Evolutionary conservation across 1,140 invertebrate species (phyloP).

Genomic region (Pseudomyrmex concolor): DNA sequence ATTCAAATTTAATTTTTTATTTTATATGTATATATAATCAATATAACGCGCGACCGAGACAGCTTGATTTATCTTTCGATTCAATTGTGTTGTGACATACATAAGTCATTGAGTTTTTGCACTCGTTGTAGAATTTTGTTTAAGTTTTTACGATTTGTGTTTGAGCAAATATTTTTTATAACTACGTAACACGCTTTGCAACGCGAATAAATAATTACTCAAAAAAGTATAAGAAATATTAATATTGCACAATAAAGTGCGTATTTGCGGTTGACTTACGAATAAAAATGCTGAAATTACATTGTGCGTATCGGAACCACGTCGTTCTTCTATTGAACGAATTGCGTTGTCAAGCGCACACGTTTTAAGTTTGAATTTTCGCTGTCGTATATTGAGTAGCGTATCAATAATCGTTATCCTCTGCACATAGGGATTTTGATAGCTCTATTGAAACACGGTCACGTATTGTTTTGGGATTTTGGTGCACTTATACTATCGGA

Average conservation of each 20-base stretch:
- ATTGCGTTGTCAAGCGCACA: constrained; percentile 14
- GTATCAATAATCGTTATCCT: constrained; percentile 44
- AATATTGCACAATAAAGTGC: not conserved
- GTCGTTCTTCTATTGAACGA: not conserved
- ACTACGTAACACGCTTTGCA: constrained; percentile 19
- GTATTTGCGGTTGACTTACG: constrained; percentile 5
- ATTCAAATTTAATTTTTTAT: constrained; percentile 16
- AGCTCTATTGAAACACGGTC: constrained; percentile 2
- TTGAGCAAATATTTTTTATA: not conserved
- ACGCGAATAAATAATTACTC: constrained; percentile 10
- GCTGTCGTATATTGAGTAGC: not conserved
- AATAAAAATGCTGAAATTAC: constrained; percentile 4
- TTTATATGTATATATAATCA: constrained; percentile 2
- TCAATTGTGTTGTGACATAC: constrained; percentile 12
- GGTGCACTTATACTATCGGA: not conserved
- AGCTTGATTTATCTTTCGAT: no score
- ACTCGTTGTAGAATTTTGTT: not conserved
- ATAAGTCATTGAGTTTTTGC: no score
- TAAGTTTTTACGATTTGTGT: constrained; percentile 31
- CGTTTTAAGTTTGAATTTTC: constrained; percentile 42
- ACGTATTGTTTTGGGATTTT: not conserved
- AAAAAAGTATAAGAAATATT: constrained; percentile 11
- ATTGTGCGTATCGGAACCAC: not conserved
- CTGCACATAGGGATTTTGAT: not conserved
- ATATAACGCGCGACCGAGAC: not conserved